Percentiles rank a stretch among this genome's conserved stretches.
These are phyloP conservation scores for Alectura lathami DNA, from an alignment of 2,113 vertebrate species.

Conservation along the genomic window DNA sequence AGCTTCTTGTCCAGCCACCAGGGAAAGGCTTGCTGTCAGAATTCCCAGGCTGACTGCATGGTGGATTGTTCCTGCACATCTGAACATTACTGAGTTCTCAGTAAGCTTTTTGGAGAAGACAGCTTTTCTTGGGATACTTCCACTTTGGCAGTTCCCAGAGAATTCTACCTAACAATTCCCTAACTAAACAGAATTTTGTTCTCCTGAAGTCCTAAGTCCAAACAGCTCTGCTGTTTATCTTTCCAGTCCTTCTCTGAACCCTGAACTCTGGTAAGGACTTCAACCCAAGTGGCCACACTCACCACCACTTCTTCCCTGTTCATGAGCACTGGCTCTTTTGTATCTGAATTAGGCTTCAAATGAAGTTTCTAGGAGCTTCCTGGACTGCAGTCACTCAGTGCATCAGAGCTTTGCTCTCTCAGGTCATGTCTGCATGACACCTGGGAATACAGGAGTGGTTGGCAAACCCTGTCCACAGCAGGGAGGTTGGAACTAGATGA, in stretches of 20 bases:
- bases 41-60: neutral
- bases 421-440: neutral
- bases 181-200: neutral
- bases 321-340: neutral
- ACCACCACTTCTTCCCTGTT: neutral
- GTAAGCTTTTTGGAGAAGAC: neutral
- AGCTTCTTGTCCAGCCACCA: neutral
- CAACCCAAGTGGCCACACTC: neutral
- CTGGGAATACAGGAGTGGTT: neutral
- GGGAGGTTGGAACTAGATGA: too few relatives aligned
- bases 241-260: neutral
- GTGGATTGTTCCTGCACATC: neutral
- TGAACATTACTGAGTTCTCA: neutral
- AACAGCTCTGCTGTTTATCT: neutral
- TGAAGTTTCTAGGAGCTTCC: neutral
- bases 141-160: neutral
- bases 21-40: neutral
- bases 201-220: neutral
- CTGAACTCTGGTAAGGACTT: neutral
- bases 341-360: neutral
- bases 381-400: neutral
- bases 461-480: too few relatives aligned
- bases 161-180: neutral
- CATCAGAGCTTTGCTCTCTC: neutral
- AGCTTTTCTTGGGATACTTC: neutral